Conservation (phyloP, 2,113 vertebrate genomes). For the Thinocorus orbignyianus region DNA sequence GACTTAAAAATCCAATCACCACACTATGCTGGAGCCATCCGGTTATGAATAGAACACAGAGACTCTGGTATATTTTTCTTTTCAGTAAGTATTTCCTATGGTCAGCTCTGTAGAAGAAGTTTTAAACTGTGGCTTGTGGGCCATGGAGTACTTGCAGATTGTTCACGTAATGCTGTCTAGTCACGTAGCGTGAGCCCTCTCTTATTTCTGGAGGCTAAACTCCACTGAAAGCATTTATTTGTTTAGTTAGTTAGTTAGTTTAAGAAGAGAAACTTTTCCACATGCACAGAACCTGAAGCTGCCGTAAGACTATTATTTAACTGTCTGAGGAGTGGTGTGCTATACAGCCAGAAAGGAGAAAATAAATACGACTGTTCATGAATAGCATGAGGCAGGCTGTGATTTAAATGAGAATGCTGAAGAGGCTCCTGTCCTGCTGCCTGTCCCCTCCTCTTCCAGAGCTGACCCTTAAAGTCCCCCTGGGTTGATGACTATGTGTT, state of each 20-base stretch:
- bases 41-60: neutral
- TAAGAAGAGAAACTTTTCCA: neutral
- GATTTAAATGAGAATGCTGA: neutral
- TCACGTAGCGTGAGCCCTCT: neutral
- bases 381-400: neutral
- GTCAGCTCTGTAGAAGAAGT: neutral
- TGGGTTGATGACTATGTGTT: neutral
- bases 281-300: neutral
- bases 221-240: neutral
- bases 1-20: neutral
- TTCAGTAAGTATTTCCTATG: slow-evolving; percentile 2
- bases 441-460: neutral
- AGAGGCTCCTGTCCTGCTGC: neutral
- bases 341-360: neutral
- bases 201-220: slow-evolving; percentile 28
- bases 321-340: neutral
- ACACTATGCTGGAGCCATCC: neutral
- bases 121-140: neutral
- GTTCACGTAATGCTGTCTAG: neutral
- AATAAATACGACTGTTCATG: rapidly evolving
- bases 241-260: neutral
- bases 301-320: neutral
- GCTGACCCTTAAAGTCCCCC: rapidly evolving
- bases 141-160: neutral
- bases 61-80: slow-evolving; percentile 1